A percentile compares a stretch with the other conserved stretches of the same genome.
Conservation (phyloP, 2,797 vertebrate species). For the Harpagifer antarcticus region DNA sequence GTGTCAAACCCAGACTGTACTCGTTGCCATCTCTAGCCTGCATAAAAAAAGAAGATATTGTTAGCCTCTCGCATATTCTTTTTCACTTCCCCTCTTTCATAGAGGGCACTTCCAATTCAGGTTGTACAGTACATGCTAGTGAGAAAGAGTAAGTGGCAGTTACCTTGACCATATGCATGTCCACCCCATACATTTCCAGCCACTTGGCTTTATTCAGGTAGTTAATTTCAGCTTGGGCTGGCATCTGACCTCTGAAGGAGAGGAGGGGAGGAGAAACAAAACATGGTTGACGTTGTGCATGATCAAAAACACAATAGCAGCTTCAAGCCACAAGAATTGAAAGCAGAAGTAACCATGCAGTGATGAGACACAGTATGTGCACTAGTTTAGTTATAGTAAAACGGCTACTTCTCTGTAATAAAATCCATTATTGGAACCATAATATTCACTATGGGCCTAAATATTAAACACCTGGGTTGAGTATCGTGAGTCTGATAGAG, state of each 20-base stretch:
- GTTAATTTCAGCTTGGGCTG: constrained; percentile 97
- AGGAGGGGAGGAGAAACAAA: neutral
- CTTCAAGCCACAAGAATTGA: neutral
- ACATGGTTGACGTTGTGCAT: neutral
- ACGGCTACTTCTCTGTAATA: neutral
- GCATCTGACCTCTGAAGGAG: constrained; percentile 91
- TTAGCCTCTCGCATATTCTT: neutral
- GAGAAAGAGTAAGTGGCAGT: constrained; percentile 3
- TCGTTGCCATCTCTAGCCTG: constrained; percentile 98
- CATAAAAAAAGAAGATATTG: constrained; percentile 9
- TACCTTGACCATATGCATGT: constrained; percentile 99
- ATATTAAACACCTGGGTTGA: no score
- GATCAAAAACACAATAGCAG: neutral
- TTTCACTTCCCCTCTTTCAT: constrained; percentile 56
- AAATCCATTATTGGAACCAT: no score
- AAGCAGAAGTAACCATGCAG: neutral
- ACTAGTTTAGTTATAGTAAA: neutral
- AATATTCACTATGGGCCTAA: no score
- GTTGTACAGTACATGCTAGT: neutral
- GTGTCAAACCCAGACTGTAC: constrained; percentile 97
- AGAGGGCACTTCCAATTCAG: constrained; percentile 30
- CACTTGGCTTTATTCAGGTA: constrained; percentile 99
- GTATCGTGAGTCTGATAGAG: no score
- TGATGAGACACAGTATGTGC: neutral
- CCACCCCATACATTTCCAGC: constrained; percentile 99